Evolutionary conservation across 2,888 invertebrate genomes (phyloP), one percentile per base, ranked within the genome.

Genomic region (Belgica antarctica): DNA sequence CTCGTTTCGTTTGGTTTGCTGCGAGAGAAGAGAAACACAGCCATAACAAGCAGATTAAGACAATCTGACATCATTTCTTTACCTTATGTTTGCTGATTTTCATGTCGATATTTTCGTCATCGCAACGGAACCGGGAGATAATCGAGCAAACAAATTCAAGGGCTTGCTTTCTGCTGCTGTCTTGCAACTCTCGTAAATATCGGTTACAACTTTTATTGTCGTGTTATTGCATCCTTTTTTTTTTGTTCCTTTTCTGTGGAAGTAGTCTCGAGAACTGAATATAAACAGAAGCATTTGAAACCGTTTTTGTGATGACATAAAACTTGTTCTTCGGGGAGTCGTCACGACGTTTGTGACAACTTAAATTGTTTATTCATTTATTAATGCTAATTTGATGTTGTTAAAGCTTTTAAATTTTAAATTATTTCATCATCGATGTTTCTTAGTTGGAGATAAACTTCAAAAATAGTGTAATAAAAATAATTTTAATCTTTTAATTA

Each of bases 41-140:
- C 24, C 25, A 59, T n/a, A 59, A 27, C 7, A n/a, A 46, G 59
- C 25, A 59, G 59, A 59, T 59, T 59, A 59, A 59, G 24, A 59
- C 27, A 24, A 59, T 59, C 59, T 52, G 52, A 52, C 17, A 52
- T 52, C 52, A 52, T 52, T 52, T 52, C 24, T 19, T 52, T 24
- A 22, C 52, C 41, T 27, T 59, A 59, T 59, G n/a, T 59, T 27
- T 59, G 27, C 59, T 22, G 22, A 19, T 52, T 52, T 41, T 41
- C n/a, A 41, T 41, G 41, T n/a, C 41, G 12, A n/a, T n/a, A n/a
- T 41, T 41, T 41, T 12, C 41, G 12, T 15, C 41, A 41, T 41
- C 41, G 12, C 41, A 41, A 15, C 41, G 41, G 10, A n/a, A n/a
- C n/a, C n/a, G n/a, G n/a, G n/a, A 41, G 41, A 41, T 41, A 41